Base-by-base conservation (phyloP, 2,888 invertebrate genomes). In the Pyrrhosoma nymphula region DNA sequence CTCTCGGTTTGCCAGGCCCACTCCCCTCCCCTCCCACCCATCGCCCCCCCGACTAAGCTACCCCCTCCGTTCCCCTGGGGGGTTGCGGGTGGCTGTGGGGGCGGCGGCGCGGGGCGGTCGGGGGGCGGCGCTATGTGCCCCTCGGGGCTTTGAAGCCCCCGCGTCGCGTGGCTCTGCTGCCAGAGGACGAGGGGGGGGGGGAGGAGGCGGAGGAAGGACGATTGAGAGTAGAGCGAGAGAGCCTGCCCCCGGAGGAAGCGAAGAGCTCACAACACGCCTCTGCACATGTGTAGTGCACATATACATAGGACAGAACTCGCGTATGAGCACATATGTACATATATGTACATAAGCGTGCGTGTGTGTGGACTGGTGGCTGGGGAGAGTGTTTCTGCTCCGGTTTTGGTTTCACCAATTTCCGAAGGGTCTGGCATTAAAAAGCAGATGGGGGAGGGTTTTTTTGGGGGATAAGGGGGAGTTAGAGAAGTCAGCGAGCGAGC, bases 361-460 rank as follows among this genome's bases (percentile, higher is more conserved):
- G n/a, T n/a, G n/a, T 1, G 69, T 26, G 69, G n/a, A 69, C 16
- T 20, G 60, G 60, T 60, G 60, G 60, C 20, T 14, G 69, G 69
- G 69, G 69, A 14, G 26, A n/a, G 69, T 12, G 69, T 69, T 69
- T 23, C n/a, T 60, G 60, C 60, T 20, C 60, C 93, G 47, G 69
- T 93, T 93, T 93, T 93, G 93, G 93, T 93, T 93, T 93, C 93
- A 93, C 93, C 93, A 93, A 93, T 93, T 93, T 82, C 69, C 69
- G 93, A 93, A 20, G 93, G 69, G 82, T 60, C 60, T 12, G 91
- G 75, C 93, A 93, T 93, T 93, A 93, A 75, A 69, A 93, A 93
- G 91, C 91, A 91, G 91, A 91, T 91, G 91, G 69, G 63, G 63
- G 39, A 16, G 93, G 93, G 91, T n/a, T 69, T 20, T 20, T 23